A percentile compares a stretch with the other conserved stretches of the same genome.
phyloP scores from a whole-genome alignment of 2,797 vertebrate species.

The Galaxias olidus region DNA sequence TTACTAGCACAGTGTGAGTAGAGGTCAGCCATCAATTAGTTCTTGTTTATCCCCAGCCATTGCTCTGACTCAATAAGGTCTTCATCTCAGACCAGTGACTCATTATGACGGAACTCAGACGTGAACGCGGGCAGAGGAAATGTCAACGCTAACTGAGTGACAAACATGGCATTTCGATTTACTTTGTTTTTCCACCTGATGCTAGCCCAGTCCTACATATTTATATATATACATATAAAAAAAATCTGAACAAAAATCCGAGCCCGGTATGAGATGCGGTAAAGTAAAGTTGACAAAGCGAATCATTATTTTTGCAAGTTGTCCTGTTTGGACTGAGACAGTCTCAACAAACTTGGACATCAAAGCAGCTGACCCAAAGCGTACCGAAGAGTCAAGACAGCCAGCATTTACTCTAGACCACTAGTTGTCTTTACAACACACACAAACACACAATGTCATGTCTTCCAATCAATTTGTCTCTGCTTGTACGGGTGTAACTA shows the following conservation, averaged over 20 bases:
- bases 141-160: constrained; percentile 71
- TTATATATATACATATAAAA: no score
- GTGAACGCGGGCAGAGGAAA: constrained; percentile 65
- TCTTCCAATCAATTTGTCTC: constrained; percentile 63
- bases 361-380: no score
- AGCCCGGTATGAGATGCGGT: no score
- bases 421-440: not conserved
- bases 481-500: constrained; percentile 70
- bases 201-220: no score
- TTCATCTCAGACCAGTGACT: constrained; percentile 42
- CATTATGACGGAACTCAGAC: constrained; percentile 63
- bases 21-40: constrained; percentile 1
- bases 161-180: constrained; percentile 77
- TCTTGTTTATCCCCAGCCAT: not conserved
- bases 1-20: constrained; percentile 9
- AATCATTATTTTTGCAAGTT: no score
- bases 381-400: no score
- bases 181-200: constrained; percentile 45
- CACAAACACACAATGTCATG: not conserved
- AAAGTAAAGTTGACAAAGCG: no score
- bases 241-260: no score
- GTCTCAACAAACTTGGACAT: no score
- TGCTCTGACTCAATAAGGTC: not conserved
- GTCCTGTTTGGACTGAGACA: no score
- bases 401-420: no score